phyloP scores from a whole-genome alignment of 92 coral and sea anemone genomes.

The Virgularia gustaviana region DNA sequence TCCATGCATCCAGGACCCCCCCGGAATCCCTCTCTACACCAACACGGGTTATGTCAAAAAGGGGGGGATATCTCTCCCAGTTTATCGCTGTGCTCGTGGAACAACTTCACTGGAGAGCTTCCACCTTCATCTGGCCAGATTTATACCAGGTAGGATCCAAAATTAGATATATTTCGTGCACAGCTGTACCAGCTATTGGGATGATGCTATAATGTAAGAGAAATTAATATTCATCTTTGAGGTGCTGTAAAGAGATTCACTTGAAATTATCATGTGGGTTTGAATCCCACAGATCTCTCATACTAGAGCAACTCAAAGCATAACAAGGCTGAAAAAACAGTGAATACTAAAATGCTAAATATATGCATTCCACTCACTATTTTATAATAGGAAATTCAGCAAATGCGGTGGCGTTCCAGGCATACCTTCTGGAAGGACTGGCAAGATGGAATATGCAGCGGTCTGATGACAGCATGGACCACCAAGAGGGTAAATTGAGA shows the following conservation, averaged over 20 bases:
- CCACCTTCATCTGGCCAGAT: slow-evolving; percentile 14
- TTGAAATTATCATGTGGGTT: neutral
- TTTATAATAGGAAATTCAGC: neutral
- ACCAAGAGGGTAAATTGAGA: neutral
- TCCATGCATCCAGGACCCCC: slow-evolving; percentile 34
- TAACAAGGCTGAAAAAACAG: neutral
- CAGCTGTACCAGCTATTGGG: neutral
- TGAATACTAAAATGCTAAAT: neutral
- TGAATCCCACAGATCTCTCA: neutral
- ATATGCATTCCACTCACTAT: neutral
- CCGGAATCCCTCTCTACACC: slow-evolving; percentile 16
- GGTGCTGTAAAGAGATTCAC: neutral
- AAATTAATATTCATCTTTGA: neutral
- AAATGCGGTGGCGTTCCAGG: neutral
- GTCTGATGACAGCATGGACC: neutral
- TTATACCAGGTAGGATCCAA: slow-evolving; percentile 13
- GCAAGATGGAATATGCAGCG: neutral
- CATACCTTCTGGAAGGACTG: neutral
- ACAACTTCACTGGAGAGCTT: slow-evolving; percentile 27
- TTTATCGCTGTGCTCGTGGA: slow-evolving; percentile 22
- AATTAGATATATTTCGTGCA: too few species aligned
- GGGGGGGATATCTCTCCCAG: neutral
- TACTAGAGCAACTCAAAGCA: neutral
- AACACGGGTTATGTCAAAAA: neutral
- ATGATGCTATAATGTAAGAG: neutral